Evolutionary conservation across 2,797 vertebrate genomes (phyloP).

Genomic region (Acrossocheilus fasciatus): DNA sequence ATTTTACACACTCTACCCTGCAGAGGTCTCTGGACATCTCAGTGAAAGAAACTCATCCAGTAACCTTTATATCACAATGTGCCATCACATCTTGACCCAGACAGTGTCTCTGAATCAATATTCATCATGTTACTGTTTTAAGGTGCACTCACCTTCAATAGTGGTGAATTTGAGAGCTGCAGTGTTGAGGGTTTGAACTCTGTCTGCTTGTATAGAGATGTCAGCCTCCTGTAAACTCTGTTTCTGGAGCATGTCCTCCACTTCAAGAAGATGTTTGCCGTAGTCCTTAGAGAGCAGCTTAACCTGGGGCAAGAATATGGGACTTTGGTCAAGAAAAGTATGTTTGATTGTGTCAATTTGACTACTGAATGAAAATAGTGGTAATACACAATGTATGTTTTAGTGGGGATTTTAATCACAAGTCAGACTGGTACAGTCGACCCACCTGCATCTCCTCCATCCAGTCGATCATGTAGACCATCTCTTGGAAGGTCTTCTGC

Average conservation of each 20-base stretch:
- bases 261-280: slow-evolving; percentile 94
- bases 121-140: neutral
- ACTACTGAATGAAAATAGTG: neutral
- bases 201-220: slow-evolving; percentile 87
- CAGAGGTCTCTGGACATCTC: slow-evolving; percentile 8
- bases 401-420: neutral
- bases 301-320: slow-evolving; percentile 70
- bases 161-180: slow-evolving; percentile 89
- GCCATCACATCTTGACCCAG: neutral
- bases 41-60: neutral
- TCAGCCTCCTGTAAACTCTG: slow-evolving; percentile 90
- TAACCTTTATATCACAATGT: neutral
- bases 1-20: slow-evolving; percentile 31
- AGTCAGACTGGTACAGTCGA: neutral
- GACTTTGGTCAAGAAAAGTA: neutral
- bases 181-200: slow-evolving; percentile 87
- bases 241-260: slow-evolving; percentile 94
- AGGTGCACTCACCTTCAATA: slow-evolving; percentile 80
- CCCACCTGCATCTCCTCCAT: slow-evolving; percentile 96
- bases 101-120: neutral
- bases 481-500: slow-evolving; percentile 97
- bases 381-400: neutral
- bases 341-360: neutral
- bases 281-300: slow-evolving; percentile 89
- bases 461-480: slow-evolving; percentile 99